Base-by-base conservation (phyloP, 2,797 vertebrate genomes). In the Myotis pilosus region DNA sequence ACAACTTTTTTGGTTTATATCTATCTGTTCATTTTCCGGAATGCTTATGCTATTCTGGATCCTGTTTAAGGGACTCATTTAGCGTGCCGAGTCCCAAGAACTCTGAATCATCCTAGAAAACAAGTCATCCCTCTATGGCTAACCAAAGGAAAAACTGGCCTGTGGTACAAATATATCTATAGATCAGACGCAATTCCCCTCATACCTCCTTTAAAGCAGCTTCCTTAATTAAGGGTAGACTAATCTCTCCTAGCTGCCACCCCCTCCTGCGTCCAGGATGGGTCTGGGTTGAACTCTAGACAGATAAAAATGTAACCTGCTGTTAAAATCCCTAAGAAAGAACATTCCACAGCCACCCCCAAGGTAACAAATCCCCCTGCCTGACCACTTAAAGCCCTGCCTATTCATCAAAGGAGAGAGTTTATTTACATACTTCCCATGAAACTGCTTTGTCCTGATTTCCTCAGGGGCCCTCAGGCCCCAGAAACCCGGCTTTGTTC, bases 271-370 rank as follows among this genome's bases (percentile, higher is more conserved):
- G n/a, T 62, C 85, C 72, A 82, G 72, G 55, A 92, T 15, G 25
- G 74, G 44, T 94, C 74, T 69, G 83, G 80, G 89, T 72, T 92
- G 57, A 95, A 79, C 72, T 87, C 49, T 16, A 78, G 84, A 87
- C 84, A 86, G 94, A 96, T 84, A 80, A 94, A 96, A 95, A 92
- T 86, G 94, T 74, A 96, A 90, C 91, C 92, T 85, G 92, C 92
- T 96, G 92, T 72, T 95, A 82, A 96, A 89, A 89, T 93, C 95
- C 81, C 87, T n/a, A 44, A 84, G 82, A 94, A 62, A 94, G 94
- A 89, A 96, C 92, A 96, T 97, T 95, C 96, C 95, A 95, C 84
- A 89, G 87, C 80, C 44, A 94, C 92, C 89, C 95, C 81, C 84
- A 90, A 74, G 95, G 96, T 93, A 96, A 96, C 94, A 94, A 97